Conservation (phyloP, 2,797 vertebrate genomes). For the Cercopithecus petaurista region DNA sequence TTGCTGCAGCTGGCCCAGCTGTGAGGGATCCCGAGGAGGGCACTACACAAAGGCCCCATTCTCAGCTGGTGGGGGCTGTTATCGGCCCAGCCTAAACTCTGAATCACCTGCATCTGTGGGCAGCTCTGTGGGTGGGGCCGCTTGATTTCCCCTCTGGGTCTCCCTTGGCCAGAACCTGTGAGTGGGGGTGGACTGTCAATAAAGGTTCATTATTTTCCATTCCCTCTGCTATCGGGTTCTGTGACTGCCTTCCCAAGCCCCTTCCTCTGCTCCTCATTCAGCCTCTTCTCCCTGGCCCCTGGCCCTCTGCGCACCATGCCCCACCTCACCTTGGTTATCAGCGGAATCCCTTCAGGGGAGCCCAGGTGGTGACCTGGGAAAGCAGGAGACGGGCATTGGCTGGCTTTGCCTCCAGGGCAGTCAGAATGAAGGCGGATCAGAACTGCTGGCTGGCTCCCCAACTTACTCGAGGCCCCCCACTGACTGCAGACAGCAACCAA, state of each 20-base stretch:
- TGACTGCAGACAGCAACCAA: slow-evolving; percentile 16
- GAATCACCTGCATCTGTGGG: slow-evolving; percentile 83
- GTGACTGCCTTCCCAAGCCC: background rate
- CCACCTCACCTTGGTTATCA: background rate
- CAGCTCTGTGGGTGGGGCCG: slow-evolving; percentile 75
- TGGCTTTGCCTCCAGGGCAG: background rate
- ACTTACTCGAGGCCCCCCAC: background rate
- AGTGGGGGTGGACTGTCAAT: slow-evolving; percentile 48
- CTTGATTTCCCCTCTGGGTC: slow-evolving; percentile 32
- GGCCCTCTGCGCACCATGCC: background rate
- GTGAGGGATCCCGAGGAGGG: slow-evolving; percentile 67
- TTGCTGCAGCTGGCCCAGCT: slow-evolving; percentile 5
- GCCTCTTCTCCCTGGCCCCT: background rate
- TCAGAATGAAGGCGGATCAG: background rate
- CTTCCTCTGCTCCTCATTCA: background rate
- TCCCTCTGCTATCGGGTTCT: background rate
- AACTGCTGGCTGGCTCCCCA: background rate
- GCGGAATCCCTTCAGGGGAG: background rate
- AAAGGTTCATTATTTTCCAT: slow-evolving; percentile 66
- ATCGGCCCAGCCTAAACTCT: slow-evolving; percentile 86
- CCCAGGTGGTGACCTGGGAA: background rate
- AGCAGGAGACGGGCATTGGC: too few relatives aligned
- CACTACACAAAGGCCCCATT: slow-evolving; percentile 86
- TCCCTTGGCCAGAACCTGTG: slow-evolving; percentile 59
- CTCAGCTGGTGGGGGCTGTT: slow-evolving; percentile 82